phyloP scores from a whole-genome alignment of 2,888 invertebrate genomes.

The Polietes domitor region DNA sequence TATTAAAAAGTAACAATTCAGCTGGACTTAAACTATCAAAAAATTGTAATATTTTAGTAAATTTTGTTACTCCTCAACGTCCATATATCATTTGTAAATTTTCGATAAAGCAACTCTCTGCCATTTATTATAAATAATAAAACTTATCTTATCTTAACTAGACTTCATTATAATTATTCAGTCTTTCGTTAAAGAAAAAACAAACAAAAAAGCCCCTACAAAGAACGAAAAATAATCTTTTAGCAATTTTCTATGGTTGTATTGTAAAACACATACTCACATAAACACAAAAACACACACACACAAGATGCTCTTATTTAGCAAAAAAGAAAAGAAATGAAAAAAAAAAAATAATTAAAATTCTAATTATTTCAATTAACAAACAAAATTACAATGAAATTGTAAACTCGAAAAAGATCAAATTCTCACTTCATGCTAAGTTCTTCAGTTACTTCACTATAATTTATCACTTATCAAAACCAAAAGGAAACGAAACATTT shows the following conservation, averaged over 20 bases:
- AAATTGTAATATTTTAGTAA: neutral
- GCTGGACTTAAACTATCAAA: neutral
- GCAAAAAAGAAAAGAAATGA: conserved; percentile 37
- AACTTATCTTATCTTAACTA: no score
- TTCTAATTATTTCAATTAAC: conserved; percentile 53
- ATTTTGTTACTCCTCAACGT: neutral
- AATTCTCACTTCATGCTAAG: neutral
- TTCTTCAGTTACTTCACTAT: neutral
- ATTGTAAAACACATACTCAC: conserved; percentile 70
- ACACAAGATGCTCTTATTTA: conserved; percentile 66
- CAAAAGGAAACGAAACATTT: neutral
- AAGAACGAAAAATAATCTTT: conserved; percentile 68
- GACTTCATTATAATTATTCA: neutral
- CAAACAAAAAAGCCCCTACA: conserved; percentile 8
- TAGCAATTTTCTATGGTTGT: conserved; percentile 79
- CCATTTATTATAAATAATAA: conserved; percentile 3
- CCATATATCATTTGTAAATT: neutral
- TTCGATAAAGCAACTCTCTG: neutral
- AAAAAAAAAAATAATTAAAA: conserved; percentile 29
- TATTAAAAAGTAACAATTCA: no score
- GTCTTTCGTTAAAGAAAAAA: conserved; percentile 4
- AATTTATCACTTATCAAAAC: conserved; percentile 24
- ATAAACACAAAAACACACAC: conserved; percentile 62
- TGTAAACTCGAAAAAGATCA: conserved; percentile 43
- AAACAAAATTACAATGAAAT: conserved; percentile 62